Evolutionary conservation across 2,888 invertebrate species (phyloP), one percentile per base, ranked within the genome.

Genomic region (Mesorhabditis spiculigera): DNA sequence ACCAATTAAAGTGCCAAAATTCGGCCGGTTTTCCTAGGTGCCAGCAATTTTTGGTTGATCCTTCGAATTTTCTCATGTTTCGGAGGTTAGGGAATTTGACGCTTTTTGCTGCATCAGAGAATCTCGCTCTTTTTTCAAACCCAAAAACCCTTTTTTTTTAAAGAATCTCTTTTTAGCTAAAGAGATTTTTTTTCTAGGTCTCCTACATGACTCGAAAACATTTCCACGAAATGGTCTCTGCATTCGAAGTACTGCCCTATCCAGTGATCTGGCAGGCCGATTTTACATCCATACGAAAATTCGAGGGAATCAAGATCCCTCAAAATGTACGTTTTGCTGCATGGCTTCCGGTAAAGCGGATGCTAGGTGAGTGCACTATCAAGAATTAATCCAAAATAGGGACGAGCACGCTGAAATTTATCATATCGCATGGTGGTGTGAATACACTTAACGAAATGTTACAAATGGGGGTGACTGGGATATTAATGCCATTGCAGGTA

Each of bases 381-480:
- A 50, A 50, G n/a, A 50, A 13, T 50, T n/a, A 50, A 28, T 28
- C 28, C 28, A 28, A 28, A 28, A 28, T 28, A 50, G 58, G 58
- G 10, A 13, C n/a, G 1, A n/a, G n/a, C 58, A 50, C 58, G 0
- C n/a, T 50, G 3, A 10, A 50, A n/a, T 50, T 50, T n/a, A 50
- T 50, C 58, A n/a, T 50, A 13, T 50, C 58, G 58, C 58, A 50
- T 50, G 58, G 58, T 13, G 58, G 58, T 13, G 58, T 50, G 58
- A 50, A 50, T n/a, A 50, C 58, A n/a, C 58, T 50, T 10, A 50
- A 50, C n/a, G 58, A 50, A 50, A 50, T 50, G 58, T n/a, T 50
- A 13, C 58, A 50, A 50, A 50, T 50, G 58, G 58, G 58, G n/a
- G 58, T n/a, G 10, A 50, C 58, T 50, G 58, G 58, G 58, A 50